Evolutionary conservation across 2,113 vertebrate species (phyloP), one percentile per base, ranked within the genome.

Genomic region (Tympanuchus pallidicinctus): DNA sequence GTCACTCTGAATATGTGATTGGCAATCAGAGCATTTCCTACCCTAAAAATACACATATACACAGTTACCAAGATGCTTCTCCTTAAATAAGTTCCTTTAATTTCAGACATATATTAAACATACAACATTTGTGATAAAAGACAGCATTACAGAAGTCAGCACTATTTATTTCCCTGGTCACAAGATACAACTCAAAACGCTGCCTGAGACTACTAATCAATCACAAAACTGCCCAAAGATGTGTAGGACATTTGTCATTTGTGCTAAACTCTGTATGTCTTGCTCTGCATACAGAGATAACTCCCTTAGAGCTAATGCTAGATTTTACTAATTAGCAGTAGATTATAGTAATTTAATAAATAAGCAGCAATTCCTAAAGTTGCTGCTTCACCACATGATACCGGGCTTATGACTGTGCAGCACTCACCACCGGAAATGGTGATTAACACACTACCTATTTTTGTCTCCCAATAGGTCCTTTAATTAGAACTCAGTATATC

Each of bases 401-500:
- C 57, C 27, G 69, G n/a, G 24, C 57, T 84, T 92, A 79, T 43
- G 54, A 67, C 71, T n/a, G 1, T 21, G 10, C 19, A 81, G 47
- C 65, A 67, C 50, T 67, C 47, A 67, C 88, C 66, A 88, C 66
- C 64, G 78, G 83, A 93, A 90, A 74, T 13, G n/a, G 69, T 86
- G 38, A 89, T 59, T 56, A 45, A 91, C 30, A 89, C 52, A n/a
- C 54, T 45, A 50, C 48, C 8, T 93, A 57, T 64, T 84, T 72
- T 64, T 54, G 45, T 83, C 42, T 94, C 60, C 21, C 64, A 65
- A 59, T 14, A 61, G 59, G 4, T 79, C 36, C 8, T 72, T 89
- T 72, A 89, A 87, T 87, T 91, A 89, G 28, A 87, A 89, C 21
- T 80, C 48, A 47, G 45, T 52, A 42, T 77, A 96, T 81, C 86